These are phyloP conservation scores for Schizopygopsis malacanthus DNA, from an alignment of 2,797 vertebrate genomes.

Conservation along the genomic window DNA sequence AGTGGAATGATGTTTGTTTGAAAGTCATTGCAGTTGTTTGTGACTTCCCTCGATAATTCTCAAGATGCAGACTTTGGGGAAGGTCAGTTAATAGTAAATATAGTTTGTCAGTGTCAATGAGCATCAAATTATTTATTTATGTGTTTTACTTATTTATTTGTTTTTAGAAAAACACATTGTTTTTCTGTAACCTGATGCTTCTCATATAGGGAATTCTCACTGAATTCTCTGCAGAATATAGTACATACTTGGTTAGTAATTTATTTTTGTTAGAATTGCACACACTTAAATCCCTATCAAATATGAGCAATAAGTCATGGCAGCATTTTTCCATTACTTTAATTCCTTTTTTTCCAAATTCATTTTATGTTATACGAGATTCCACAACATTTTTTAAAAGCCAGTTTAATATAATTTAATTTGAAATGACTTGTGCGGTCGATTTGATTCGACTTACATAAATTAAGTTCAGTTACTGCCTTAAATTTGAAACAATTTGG, in stretches of 20 bases:
- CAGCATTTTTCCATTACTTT: too few relatives aligned
- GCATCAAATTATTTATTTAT: conserved; percentile 6
- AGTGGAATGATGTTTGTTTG: neutral
- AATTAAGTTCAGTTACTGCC: too few relatives aligned
- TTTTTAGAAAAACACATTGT: neutral
- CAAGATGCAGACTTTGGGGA: neutral
- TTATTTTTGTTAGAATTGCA: neutral
- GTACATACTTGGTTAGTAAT: neutral
- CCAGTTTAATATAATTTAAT: too few relatives aligned
- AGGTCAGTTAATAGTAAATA: neutral
- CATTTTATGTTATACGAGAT: too few relatives aligned
- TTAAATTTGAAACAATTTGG: too few relatives aligned
- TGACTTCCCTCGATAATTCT: neutral
- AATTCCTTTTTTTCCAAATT: too few relatives aligned
- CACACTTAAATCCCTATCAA: neutral
- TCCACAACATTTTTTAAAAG: too few relatives aligned
- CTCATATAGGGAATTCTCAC: neutral
- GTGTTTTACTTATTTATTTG: conserved; percentile 10
- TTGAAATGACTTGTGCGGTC: too few relatives aligned
- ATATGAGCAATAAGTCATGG: too few relatives aligned
- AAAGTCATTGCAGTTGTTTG: neutral
- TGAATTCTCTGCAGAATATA: neutral
- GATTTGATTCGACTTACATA: too few relatives aligned
- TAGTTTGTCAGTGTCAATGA: neutral
- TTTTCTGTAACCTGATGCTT: neutral